phyloP scores from a whole-genome alignment of 2,888 invertebrate genomes.

The Callosobruchus maculatus region DNA sequence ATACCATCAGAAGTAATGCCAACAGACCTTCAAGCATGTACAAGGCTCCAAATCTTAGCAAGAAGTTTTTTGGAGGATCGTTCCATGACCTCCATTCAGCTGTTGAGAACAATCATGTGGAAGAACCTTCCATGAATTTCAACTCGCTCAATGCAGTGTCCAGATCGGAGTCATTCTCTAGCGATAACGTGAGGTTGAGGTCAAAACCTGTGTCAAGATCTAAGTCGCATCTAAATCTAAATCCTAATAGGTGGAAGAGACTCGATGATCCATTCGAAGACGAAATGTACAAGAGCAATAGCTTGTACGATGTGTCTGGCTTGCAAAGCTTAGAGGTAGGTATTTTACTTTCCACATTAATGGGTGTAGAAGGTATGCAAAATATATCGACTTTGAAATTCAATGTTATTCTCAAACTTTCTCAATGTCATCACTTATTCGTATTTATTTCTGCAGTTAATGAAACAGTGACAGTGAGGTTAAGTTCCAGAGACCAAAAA shows the following conservation, averaged over 20 bases:
- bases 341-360: no score
- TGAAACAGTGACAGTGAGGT: no score
- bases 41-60: slow-evolving; percentile 9
- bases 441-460: no score
- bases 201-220: slow-evolving; percentile 47
- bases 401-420: no score
- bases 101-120: slow-evolving; percentile 19
- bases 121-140: slow-evolving; percentile 31
- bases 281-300: slow-evolving; percentile 41
- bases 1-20: slow-evolving; percentile 45
- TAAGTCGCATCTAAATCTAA: slow-evolving; percentile 48
- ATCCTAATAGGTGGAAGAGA: slow-evolving; percentile 30
- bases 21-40: slow-evolving; percentile 27
- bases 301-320: slow-evolving; percentile 48
- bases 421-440: no score
- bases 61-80: slow-evolving; percentile 28
- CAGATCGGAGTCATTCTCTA: slow-evolving; percentile 45
- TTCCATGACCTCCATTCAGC: background rate
- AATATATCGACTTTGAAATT: no score
- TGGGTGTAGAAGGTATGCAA: no score
- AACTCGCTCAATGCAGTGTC: slow-evolving; percentile 16
- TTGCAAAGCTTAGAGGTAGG: slow-evolving; percentile 51
- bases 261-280: slow-evolving; percentile 16
- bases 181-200: slow-evolving; percentile 36
- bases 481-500: no score